These are phyloP conservation scores for Entomobrya multifasciata DNA, from an alignment of 2,888 invertebrate genomes.

Conservation along the genomic window DNA sequence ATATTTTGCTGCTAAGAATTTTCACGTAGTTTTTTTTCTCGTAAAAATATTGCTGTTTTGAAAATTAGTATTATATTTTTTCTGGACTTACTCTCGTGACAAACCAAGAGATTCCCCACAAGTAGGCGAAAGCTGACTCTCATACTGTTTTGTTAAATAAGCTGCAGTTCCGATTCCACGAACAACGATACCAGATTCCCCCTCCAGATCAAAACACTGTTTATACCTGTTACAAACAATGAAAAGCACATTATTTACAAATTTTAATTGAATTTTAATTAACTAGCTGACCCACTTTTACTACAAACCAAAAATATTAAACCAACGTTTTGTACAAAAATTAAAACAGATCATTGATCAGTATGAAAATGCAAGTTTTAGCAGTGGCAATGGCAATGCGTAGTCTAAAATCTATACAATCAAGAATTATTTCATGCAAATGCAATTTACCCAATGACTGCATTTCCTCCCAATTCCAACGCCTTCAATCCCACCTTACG, in stretches of 20 bases:
- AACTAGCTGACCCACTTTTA: neutral
- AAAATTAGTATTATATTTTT: neutral
- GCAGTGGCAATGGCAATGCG: no score
- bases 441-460: slow-evolving; percentile 89
- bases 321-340: no score
- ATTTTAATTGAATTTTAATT: neutral
- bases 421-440: no score
- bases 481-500: slow-evolving; percentile 96
- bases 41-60: no score
- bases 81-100: slow-evolving; percentile 77
- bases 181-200: slow-evolving; percentile 97
- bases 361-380: no score
- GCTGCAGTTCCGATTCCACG: slow-evolving; percentile 96
- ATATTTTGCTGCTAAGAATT: no score
- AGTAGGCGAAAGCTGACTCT: slow-evolving; percentile 78
- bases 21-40: no score
- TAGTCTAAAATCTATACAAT: no score
- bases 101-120: slow-evolving; percentile 65
- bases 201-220: slow-evolving; percentile 97
- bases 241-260: neutral
- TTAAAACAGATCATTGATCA: no score
- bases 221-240: slow-evolving; percentile 85
- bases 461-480: slow-evolving; percentile 95
- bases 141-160: slow-evolving; percentile 84
- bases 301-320: neutral